Conservation (phyloP, 2,888 invertebrate genomes). For the Himalopsyche japonica region DNA sequence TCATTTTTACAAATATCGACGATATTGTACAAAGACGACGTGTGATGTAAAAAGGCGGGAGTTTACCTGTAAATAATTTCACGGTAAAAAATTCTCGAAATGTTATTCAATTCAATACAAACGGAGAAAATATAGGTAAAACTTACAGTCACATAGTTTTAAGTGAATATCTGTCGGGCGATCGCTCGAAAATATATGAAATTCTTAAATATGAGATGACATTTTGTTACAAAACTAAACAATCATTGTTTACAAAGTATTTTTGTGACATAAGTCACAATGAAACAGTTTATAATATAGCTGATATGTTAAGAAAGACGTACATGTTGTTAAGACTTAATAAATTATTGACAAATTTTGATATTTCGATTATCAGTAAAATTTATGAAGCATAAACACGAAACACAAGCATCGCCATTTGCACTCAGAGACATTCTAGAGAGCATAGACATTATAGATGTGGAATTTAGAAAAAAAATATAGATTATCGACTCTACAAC, state of each 20-base stretch:
- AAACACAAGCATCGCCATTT: slow-evolving; percentile 39
- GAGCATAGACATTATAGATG: background rate
- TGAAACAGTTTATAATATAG: background rate
- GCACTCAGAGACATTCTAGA: slow-evolving; percentile 20
- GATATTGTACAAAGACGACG: slow-evolving; percentile 4
- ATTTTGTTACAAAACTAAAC: slow-evolving; percentile 22
- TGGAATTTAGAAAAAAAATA: background rate
- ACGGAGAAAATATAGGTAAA: background rate
- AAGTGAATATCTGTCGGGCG: background rate
- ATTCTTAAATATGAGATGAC: slow-evolving; percentile 7
- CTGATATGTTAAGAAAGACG: background rate
- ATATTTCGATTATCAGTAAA: slow-evolving; percentile 8
- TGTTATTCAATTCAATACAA: background rate
- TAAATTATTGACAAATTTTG: slow-evolving; percentile 10
- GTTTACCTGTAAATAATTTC: slow-evolving; percentile 12
- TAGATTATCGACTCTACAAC: background rate
- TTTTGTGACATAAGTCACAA: background rate
- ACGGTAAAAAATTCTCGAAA: background rate
- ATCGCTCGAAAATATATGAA: background rate
- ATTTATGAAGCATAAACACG: slow-evolving; percentile 28
- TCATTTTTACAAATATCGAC: slow-evolving; percentile 46
- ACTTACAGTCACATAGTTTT: background rate
- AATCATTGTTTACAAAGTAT: slow-evolving; percentile 13
- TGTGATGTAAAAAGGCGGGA: slow-evolving; percentile 30
- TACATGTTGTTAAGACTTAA: background rate